Evolutionary conservation across 2,888 invertebrate genomes (phyloP).

Genomic region (Penaeus monodon): DNA sequence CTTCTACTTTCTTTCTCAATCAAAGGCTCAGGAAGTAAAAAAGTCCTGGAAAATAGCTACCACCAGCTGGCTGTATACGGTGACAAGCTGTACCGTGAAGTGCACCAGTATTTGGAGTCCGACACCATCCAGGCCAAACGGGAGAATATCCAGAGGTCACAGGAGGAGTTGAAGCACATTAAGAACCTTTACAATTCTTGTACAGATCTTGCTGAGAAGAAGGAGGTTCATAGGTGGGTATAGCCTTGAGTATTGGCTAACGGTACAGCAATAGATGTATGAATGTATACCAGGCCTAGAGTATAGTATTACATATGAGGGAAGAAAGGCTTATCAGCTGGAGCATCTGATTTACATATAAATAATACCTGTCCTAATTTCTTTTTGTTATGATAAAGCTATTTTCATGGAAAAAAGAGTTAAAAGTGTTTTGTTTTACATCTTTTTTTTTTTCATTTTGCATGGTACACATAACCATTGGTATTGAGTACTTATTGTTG

Average conservation of each 20-base stretch:
- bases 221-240: constrained; percentile 32
- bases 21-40: constrained; percentile 2
- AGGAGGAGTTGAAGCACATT: constrained; percentile 16
- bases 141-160: constrained; percentile 20
- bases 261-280: neutral
- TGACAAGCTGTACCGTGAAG: constrained; percentile 54
- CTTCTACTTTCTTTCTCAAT: neutral
- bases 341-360: too few relatives aligned
- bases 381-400: too few relatives aligned
- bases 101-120: constrained; percentile 39
- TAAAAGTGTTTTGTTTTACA: too few relatives aligned
- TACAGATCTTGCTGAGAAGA: neutral
- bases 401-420: too few relatives aligned
- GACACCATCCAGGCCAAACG: constrained; percentile 38
- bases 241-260: neutral
- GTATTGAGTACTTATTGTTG: too few relatives aligned
- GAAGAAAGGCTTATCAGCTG: neutral
- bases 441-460: too few relatives aligned
- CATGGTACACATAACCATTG: too few relatives aligned
- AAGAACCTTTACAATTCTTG: neutral
- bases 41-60: constrained; percentile 46
- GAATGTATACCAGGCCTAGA: neutral
- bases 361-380: too few relatives aligned
- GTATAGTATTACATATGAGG: neutral
- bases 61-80: constrained; percentile 54